A percentile compares a stretch with the other conserved stretches of the same genome.
phyloP scores from a whole-genome alignment of 2,113 vertebrate species.

The Strigops habroptila region DNA sequence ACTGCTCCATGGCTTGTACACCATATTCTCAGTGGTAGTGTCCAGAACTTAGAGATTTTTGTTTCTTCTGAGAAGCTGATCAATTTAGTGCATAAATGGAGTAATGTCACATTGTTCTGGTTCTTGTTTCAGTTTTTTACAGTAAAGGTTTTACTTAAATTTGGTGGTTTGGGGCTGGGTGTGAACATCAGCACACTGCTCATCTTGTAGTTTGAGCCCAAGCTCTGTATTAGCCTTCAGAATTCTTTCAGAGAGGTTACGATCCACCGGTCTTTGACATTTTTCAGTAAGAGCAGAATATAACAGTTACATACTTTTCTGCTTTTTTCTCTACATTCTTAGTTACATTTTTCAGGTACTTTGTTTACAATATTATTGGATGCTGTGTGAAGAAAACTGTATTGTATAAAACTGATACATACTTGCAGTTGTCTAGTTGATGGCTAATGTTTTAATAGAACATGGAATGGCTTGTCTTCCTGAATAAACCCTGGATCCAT shows the following conservation, averaged over 20 bases:
- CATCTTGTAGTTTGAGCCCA: neutral
- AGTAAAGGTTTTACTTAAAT: neutral
- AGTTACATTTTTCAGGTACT: neutral
- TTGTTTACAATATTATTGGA: neutral
- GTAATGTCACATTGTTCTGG: neutral
- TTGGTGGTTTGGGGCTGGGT: neutral
- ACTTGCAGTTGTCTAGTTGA: neutral
- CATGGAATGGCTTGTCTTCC: neutral
- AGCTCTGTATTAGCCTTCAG: neutral
- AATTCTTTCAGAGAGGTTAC: neutral
- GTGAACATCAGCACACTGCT: fast-evolving
- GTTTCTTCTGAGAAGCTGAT: neutral
- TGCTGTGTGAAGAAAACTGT: neutral
- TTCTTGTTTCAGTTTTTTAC: neutral
- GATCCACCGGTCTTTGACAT: neutral
- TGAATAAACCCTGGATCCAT: neutral
- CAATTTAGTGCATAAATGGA: neutral
- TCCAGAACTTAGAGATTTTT: fast-evolving
- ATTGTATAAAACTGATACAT: neutral
- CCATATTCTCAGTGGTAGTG: neutral
- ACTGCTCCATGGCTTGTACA: neutral
- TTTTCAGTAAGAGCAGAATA: neutral
- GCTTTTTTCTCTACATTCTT: neutral
- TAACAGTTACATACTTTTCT: neutral
- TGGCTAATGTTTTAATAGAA: neutral